Evolutionary conservation across 2,797 vertebrate species (phyloP), one percentile per base, ranked within the genome.

Genomic region (Syngnathus acus): DNA sequence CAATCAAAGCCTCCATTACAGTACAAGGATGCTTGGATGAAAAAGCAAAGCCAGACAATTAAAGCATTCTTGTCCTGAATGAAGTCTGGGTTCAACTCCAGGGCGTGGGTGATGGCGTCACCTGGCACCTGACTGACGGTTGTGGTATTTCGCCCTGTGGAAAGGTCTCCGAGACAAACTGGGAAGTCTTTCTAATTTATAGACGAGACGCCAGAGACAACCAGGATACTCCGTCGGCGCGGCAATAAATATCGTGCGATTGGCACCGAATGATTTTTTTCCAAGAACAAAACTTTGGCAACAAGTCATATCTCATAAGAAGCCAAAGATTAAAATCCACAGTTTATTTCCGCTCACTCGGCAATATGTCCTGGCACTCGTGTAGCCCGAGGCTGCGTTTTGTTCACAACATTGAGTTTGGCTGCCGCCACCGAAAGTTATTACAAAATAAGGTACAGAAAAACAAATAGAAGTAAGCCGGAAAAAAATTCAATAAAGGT

Each of bases 131-230:
- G 59, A 61, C 40, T 83, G 76, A 76, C 55, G 65, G 23, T n/a
- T 40, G 57, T 53, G 74, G 78, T 75, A 84, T 84, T 79, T 76
- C 9, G 19, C 64, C 82, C 71, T 63, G 39, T 67, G 73, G 79
- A 67, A 45, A 78, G 43, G 16, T 71, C 76, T 5, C 5, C 17
- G 4, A 76, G 78, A 86, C 82, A 82, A 77, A 86, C 74, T 77
- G 58, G 60, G 32, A 64, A 45, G n/a, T 26, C n/a, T 13, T 1
- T 37, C 8, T 66, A 75, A 85, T 79, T 82, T 75, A 86, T 21
- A 69, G 21, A 39, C 43, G 38, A 43, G 58, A 66, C 21, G 1
- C 21, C 2, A 0, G 47, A 71, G 75, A 78, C 23, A 71, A 45
- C 10, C n/a, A 61, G 53, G 53, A 54, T 5, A 54, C 10, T 23